Evolutionary conservation across 2,797 vertebrate species (phyloP), one percentile per base, ranked within the genome.

Genomic region (Ceyx erithaca): DNA sequence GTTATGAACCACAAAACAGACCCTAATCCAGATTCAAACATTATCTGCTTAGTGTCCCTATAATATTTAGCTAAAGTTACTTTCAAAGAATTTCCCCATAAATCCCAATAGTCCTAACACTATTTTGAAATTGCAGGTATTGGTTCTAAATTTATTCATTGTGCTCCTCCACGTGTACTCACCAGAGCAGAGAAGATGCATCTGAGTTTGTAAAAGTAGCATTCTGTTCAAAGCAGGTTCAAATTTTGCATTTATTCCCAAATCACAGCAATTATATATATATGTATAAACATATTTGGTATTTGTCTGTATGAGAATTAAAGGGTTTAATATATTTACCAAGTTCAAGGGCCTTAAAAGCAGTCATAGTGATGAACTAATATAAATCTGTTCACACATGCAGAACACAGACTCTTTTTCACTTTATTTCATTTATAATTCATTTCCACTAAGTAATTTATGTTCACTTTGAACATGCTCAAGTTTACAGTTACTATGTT

Each of bases 211-310:
- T 82, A 63, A 55, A 80, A 68, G 41, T 17, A 68, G 31, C 21
- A 17, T 52, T 64, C 33, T 55, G 3, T 88, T 84, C 46, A 82
- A 35, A 84, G 23, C 41, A 57, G 30, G 33, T 77, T 91, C 77
- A 54, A 35, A n/a, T 81, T 84, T 85, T 90, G 41, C n/a, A 45
- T 87, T 95, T 91, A 14, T 79, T 96, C 69, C 83, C 82, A 78
- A 93, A 83, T 26, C 62, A 79, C 54, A 80, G 23, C 58, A 85
- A 45, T 63, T 70, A 35, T 69, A 14, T 68, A 46, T 69, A 48
- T n/a, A 67, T 33, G 10, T 71, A 52, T 15, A 13, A 22, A 64
- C 4, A 18, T 72, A 72, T 25, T n/a, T 52, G 30, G 35, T 48
- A 43, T 89, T 76, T 89, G 52, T 59, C 73, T 48, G 25, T 22